Base-by-base conservation (phyloP, 2,888 invertebrate species). In the Tiphia femorata region DNA sequence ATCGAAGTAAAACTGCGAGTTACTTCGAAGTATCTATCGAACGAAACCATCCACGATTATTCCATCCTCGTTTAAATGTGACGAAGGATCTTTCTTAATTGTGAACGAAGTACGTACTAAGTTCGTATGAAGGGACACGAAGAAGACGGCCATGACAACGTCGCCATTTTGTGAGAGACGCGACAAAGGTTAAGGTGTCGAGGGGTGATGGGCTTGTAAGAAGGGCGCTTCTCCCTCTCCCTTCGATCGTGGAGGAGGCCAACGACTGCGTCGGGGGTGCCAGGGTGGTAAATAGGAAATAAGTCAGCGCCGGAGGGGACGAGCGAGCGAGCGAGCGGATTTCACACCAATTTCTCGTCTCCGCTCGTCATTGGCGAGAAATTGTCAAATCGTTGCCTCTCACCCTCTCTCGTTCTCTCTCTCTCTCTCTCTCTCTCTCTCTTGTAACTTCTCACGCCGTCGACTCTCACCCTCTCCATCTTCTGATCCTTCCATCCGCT, bases 231-330 rank as follows among this genome's bases (percentile, higher is more conserved):
- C 23, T 7, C 25, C 12, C 49, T 57, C 48, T 40, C 38, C 23
- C 41, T 49, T 44, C 50, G 52, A 50, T 38, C 46, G 56, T n/a
- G 44, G 49, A 43, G 19, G 49, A 30, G 43, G 51, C 51, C 37
- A 61, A 55, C 54, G n/a, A n/a, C n/a, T n/a, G 59, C 55, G 60
- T 59, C 33, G 54, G 5, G 58, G 53, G 48, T 43, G 48, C 35
- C 27, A 70, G 76, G 76, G 68, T 72, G 70, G 70, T 79, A 81
- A 82, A 80, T 81, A 79, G 81, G 82, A 83, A 83, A 82, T 82
- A 80, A 83, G 82, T 79, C 70, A 74, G 68, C 70, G 82, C 80
- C 82, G 75, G 77, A 77, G 79, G 77, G 80, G 75, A 68, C 64
- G 73, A 70, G n/a, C n/a, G n/a, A n/a, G n/a, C n/a, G n/a, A n/a